Base-by-base conservation (phyloP, 1,140 invertebrate species). In the Psix sp. region DNA sequence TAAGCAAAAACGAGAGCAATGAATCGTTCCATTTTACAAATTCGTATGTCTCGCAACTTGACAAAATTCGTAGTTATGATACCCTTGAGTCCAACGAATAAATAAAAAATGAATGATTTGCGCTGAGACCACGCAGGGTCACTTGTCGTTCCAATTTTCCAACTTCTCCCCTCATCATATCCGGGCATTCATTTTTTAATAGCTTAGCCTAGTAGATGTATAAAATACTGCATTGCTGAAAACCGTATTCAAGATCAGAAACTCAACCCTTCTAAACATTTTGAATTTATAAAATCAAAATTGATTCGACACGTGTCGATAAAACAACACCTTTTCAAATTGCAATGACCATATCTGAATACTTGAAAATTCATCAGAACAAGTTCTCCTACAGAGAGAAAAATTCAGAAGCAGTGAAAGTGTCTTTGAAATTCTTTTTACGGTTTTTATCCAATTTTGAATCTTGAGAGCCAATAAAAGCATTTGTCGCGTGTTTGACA, bases 281-380 rank as follows among this genome's bases (percentile, higher is more conserved):
- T 26, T 17, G 11, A 70, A 70, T 56, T 67, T 56, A 70, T 70
- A 13, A 49, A 46, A 35, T 52, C 52, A 62, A 70, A 60, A 60
- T 68, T 45, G 51, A 43, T 43, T 17, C 15, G 24, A 13, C 66
- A 70, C 42, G 66, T 60, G 66, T 54, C 40, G 49, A 70, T 70
- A 26, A 35, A 13, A 51, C 48, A 59, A 48, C 16, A 14, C 45
- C 66, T 43, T 60, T 73, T 60, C n/a, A n/a, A n/a, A n/a, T n/a
- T n/a, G n/a, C n/a, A n/a, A n/a, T n/a, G n/a, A n/a, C n/a, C n/a
- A n/a, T n/a, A n/a, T n/a, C n/a, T n/a, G n/a, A n/a, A n/a, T n/a
- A n/a, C n/a, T n/a, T n/a, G n/a, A n/a, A n/a, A n/a, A n/a, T n/a
- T n/a, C n/a, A n/a, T n/a, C n/a, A n/a, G n/a, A n/a, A n/a, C n/a